These are phyloP conservation scores for Sceliomorpha sp. DNA, from an alignment of 2,888 invertebrate genomes.

Conservation along the genomic window DNA sequence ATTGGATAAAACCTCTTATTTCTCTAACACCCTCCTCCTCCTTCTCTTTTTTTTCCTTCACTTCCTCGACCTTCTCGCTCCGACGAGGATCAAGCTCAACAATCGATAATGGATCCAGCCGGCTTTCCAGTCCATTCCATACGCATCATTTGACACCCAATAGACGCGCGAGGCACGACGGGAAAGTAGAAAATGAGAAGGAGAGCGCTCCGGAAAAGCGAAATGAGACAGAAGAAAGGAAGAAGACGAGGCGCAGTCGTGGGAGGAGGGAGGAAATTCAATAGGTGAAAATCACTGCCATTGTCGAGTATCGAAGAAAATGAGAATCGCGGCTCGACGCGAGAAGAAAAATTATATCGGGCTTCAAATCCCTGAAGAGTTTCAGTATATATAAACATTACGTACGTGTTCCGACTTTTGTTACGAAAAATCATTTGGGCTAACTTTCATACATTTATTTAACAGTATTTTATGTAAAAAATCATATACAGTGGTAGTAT, in stretches of 20 bases:
- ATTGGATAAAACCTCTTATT: slow-evolving; percentile 23
- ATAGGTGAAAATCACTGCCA: slow-evolving; percentile 76
- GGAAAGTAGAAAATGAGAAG: slow-evolving; percentile 41
- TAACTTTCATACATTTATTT: too few species aligned
- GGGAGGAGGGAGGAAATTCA: slow-evolving; percentile 70
- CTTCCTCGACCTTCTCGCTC: slow-evolving; percentile 17
- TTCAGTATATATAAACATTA: slow-evolving; percentile 5
- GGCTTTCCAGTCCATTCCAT: slow-evolving; percentile 68
- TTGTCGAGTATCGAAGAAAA: slow-evolving; percentile 72
- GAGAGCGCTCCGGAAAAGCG: slow-evolving; percentile 35
- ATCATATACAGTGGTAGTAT: too few species aligned
- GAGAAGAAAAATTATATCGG: slow-evolving; percentile 72
- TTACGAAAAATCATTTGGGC: too few species aligned
- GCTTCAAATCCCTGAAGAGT: slow-evolving; percentile 68
- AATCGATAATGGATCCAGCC: slow-evolving; percentile 50
- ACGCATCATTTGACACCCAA: slow-evolving; percentile 78
- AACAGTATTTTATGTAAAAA: too few species aligned
- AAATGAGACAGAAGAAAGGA: slow-evolving; percentile 44
- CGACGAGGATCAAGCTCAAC: slow-evolving; percentile 31
- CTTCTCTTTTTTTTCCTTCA: slow-evolving; percentile 34
- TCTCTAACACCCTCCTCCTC: slow-evolving; percentile 50
- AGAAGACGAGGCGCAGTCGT: slow-evolving; percentile 28
- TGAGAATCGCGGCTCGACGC: slow-evolving; percentile 62
- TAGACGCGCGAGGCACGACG: slow-evolving; percentile 63
- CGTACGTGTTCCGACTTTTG: too few species aligned